Evolutionary conservation across 2,888 invertebrate genomes (phyloP), one percentile per base, ranked within the genome.

Genomic region (Pseudococcus jackbeardsleyi): DNA sequence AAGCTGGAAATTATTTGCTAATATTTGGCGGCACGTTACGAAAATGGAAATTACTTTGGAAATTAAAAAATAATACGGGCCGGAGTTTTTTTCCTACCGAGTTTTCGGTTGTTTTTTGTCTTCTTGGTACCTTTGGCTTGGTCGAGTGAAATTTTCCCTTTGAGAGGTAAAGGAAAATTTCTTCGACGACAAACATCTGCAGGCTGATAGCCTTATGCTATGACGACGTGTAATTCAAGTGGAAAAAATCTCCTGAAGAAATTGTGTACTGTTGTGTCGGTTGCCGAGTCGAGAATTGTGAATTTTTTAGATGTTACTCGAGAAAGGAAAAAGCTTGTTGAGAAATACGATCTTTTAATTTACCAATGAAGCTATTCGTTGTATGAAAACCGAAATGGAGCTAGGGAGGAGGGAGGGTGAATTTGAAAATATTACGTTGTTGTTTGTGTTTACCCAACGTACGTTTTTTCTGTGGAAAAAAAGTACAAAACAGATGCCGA

Each of bases 271-370:
- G 26, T 33, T 33, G 26, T 33, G 26, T 33, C 3, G 26, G 26
- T 33, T 33, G 26, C 3, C 26, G 26, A 33, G 26, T 33, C 26
- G 1, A 1, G 12, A 59, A 59, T 19, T 19, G 33, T 72, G 12
- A 72, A 72, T 15, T 59, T n/a, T 59, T 59, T 6, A 19, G 19
- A 59, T 19, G 59, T 59, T 59, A 59, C 59, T 33, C 11, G n/a
- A 59, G 11, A 59, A 59, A 6, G 19, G 19, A 33, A 72, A 15
- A 72, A 33, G 68, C 26, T 26, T 1, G 26, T 72, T 33, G 68
- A 72, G 68, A 72, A 72, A 72, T 72, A 72, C 33, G 68, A 72
- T 72, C 26, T 72, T 72, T 72, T 72, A 72, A 72, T 33, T 72
- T 72, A 72, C 26, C 22, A 6, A 22, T 11, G 68, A 72, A 72